phyloP scores from a whole-genome alignment of 1,140 invertebrate species.

The Bathynomus jamesi region DNA sequence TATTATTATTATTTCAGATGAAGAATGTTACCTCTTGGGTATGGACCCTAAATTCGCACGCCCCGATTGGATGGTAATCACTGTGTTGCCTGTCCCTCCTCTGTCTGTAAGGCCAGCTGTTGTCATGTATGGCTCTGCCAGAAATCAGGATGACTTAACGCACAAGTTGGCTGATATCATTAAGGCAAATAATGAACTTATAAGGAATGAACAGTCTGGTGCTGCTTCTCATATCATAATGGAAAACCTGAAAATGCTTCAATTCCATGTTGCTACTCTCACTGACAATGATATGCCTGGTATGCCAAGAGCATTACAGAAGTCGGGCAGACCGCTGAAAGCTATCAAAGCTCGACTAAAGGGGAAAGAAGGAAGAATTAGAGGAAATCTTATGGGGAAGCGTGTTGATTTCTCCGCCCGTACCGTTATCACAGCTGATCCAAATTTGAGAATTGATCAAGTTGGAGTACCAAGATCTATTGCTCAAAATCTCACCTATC shows the following conservation, averaged over 20 bases:
- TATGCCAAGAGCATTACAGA: slow-evolving; percentile 94
- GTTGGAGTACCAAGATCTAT: slow-evolving; percentile 97
- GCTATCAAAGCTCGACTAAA: slow-evolving; percentile 76
- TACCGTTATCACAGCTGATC: slow-evolving; percentile 99
- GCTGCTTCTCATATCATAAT: slow-evolving; percentile 92
- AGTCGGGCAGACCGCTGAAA: slow-evolving; percentile 96
- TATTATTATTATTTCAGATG: slow-evolving; percentile 54
- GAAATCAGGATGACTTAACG: slow-evolving; percentile 97
- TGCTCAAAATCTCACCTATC: slow-evolving; percentile 98
- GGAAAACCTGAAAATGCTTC: slow-evolving; percentile 96
- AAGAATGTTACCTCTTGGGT: slow-evolving; percentile 90
- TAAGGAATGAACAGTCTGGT: slow-evolving; percentile 89
- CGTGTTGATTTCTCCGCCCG: slow-evolving; percentile 98
- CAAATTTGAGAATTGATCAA: slow-evolving; percentile 96
- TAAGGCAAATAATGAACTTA: slow-evolving; percentile 94
- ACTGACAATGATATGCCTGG: slow-evolving; percentile 99
- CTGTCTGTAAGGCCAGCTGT: slow-evolving; percentile 86
- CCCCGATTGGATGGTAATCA: slow-evolving; percentile 99
- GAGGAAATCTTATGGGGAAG: slow-evolving; percentile 99
- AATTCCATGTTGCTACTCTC: slow-evolving; percentile 96
- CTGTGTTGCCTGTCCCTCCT: slow-evolving; percentile 94
- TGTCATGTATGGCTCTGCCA: slow-evolving; percentile 96
- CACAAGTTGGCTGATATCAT: slow-evolving; percentile 98
- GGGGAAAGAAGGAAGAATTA: slow-evolving; percentile 92
- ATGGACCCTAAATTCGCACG: slow-evolving; percentile 93